These are phyloP conservation scores for Leptinotarsa juncta DNA, from an alignment of 2,888 invertebrate species.

Conservation along the genomic window DNA sequence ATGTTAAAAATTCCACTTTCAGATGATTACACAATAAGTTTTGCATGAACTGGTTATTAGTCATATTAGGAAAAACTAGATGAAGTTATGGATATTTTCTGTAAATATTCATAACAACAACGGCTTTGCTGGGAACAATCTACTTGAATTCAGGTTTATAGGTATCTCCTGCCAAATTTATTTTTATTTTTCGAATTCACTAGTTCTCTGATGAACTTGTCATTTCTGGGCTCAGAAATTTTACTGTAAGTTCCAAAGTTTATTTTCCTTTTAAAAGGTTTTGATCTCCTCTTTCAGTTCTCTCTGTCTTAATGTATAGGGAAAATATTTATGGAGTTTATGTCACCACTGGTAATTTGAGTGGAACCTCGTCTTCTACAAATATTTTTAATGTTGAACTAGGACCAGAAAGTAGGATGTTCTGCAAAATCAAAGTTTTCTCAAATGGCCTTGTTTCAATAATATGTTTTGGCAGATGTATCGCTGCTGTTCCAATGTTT, in stretches of 20 bases:
- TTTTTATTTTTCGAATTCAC: background rate
- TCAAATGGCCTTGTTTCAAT: background rate
- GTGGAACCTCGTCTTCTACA: too few species aligned
- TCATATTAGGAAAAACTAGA: too few species aligned
- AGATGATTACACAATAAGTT: too few species aligned
- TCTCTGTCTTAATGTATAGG: background rate
- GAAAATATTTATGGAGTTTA: too few species aligned
- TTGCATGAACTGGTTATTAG: too few species aligned
- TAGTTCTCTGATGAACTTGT: background rate
- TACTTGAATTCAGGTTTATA: background rate
- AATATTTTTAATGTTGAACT: background rate
- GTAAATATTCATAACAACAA: background rate
- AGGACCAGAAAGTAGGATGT: background rate
- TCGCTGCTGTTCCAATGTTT: too few species aligned
- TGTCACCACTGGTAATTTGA: too few species aligned
- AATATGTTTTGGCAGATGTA: background rate
- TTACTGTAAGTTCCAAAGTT: background rate
- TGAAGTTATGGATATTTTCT: background rate
- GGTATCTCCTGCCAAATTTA: background rate
- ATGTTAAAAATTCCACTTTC: too few species aligned
- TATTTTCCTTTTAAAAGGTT: background rate
- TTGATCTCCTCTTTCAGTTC: background rate
- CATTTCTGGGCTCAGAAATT: background rate
- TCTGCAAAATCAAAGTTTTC: background rate
- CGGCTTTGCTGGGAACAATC: background rate